Evolutionary conservation across 2,888 invertebrate species (phyloP).

Genomic region (Parnassius smintheus): DNA sequence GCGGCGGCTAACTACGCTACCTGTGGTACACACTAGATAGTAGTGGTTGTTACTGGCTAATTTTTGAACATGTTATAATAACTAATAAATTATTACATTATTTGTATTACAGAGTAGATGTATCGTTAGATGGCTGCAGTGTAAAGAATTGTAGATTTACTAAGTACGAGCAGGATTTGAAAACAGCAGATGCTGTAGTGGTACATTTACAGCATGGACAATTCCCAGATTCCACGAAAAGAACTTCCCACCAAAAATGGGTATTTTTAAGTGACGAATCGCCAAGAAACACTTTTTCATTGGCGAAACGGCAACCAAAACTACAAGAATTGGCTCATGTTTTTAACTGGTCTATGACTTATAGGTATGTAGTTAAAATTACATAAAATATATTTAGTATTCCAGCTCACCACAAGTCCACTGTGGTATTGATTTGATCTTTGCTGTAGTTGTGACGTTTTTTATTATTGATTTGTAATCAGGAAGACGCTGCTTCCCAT

Average conservation of each 20-base stretch:
- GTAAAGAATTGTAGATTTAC: conserved; percentile 83
- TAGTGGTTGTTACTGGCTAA: too few relatives aligned
- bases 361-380: conserved; percentile 53
- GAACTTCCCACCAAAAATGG: conserved; percentile 82
- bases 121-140: conserved; percentile 81
- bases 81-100: background rate
- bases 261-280: conserved; percentile 86
- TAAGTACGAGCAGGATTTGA: conserved; percentile 69
- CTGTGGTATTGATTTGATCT: too few relatives aligned
- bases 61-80: too few relatives aligned
- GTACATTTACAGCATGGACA: conserved; percentile 74
- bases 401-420: too few relatives aligned
- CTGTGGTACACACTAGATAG: too few relatives aligned
- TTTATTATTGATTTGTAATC: too few relatives aligned
- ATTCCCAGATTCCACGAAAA: conserved; percentile 40
- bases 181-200: conserved; percentile 82
- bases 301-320: conserved; percentile 50
- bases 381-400: too few relatives aligned
- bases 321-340: conserved; percentile 72
- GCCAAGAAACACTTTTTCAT: conserved; percentile 80
- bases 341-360: conserved; percentile 89
- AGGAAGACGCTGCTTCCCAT: too few relatives aligned
- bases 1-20: too few relatives aligned
- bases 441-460: too few relatives aligned
- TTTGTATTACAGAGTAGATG: conserved; percentile 53